Conservation (phyloP, 2,888 invertebrate genomes). For the Antheraea assamensis region DNA sequence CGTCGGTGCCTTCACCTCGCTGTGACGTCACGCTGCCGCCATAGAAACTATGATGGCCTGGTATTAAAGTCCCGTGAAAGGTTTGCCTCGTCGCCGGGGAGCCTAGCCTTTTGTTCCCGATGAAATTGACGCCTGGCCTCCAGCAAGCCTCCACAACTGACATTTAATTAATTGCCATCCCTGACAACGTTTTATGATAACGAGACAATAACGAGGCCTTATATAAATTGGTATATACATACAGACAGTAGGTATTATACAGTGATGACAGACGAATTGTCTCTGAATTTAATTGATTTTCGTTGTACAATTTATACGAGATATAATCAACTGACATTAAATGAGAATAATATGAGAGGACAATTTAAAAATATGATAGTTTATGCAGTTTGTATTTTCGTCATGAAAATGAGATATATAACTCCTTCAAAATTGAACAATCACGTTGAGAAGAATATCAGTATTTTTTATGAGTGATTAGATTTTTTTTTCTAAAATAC, state of each 20-base stretch:
- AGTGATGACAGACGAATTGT: background rate
- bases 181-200: constrained; percentile 27
- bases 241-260: background rate
- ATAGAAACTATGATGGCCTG: constrained; percentile 43
- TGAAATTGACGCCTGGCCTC: constrained; percentile 41
- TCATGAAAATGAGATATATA: too few species aligned
- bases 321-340: background rate
- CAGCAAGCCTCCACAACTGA: constrained; percentile 30
- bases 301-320: background rate
- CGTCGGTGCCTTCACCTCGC: constrained; percentile 43
- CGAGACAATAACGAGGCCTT: constrained; percentile 29
- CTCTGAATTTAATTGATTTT: constrained; percentile 3
- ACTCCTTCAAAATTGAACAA: too few species aligned
- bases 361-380: background rate
- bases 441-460: too few species aligned
- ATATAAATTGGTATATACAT: constrained; percentile 23
- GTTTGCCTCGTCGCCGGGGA: constrained; percentile 32
- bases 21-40: constrained; percentile 42
- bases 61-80: constrained; percentile 51
- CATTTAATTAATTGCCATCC: constrained; percentile 41
- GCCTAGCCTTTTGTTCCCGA: constrained; percentile 50
- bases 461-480: too few species aligned
- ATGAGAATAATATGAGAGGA: background rate
- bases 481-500: too few species aligned
- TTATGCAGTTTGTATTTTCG: too few species aligned